Evolutionary conservation across 2,888 invertebrate species (phyloP).

Genomic region (Subacronicta megacephala): DNA sequence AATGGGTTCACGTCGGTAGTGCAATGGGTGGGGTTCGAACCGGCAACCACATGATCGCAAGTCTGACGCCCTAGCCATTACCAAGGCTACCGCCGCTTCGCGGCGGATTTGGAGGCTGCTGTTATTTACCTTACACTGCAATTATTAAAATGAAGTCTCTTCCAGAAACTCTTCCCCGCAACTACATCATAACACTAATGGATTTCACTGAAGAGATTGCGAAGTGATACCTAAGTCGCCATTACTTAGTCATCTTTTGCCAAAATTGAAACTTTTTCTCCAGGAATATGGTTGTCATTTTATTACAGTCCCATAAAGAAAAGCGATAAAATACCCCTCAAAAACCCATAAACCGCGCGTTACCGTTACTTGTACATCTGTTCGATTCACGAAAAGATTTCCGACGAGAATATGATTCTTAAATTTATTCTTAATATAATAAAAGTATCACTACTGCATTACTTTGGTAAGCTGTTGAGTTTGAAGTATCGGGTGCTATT

Average conservation of each 20-base stretch:
- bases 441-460: too few relatives aligned
- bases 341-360: constrained; percentile 59
- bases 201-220: constrained; percentile 72
- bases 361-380: constrained; percentile 54
- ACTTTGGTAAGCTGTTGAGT: too few relatives aligned
- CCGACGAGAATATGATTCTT: too few relatives aligned
- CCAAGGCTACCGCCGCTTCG: too few relatives aligned
- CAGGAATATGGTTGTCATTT: constrained; percentile 60
- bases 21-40: too few relatives aligned
- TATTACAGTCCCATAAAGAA: constrained; percentile 66
- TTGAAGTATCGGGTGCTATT: too few relatives aligned
- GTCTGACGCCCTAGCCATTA: too few relatives aligned
- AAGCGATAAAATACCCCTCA: constrained; percentile 64
- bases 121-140: too few relatives aligned
- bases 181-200: constrained; percentile 76
- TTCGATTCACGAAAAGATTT: constrained; percentile 10
- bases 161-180: constrained; percentile 52
- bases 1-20: too few relatives aligned
- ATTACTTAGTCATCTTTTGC: constrained; percentile 61
- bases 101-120: too few relatives aligned
- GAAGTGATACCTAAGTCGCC: constrained; percentile 65
- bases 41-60: too few relatives aligned
- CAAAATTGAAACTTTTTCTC: constrained; percentile 67
- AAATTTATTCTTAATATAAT: too few relatives aligned
- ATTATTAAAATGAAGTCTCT: constrained; percentile 11